phyloP scores from a whole-genome alignment of 2,888 invertebrate genomes.

The Noctua janthina region DNA sequence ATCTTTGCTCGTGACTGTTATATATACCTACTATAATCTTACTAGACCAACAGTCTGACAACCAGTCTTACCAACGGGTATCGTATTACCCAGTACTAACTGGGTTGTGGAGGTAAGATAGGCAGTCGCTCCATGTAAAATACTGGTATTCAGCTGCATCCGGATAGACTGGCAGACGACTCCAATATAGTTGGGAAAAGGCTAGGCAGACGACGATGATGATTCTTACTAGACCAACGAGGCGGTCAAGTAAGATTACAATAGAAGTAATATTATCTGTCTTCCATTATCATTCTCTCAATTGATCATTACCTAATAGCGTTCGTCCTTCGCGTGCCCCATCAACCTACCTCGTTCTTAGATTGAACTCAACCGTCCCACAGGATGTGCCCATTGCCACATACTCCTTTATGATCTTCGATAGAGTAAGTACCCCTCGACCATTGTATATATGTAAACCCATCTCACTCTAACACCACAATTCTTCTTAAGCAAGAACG shows the following conservation, averaged over 20 bases:
- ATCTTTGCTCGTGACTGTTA: too few species aligned
- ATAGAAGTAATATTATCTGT: neutral
- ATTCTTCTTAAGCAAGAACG: slow-evolving; percentile 10
- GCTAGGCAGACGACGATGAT: too few species aligned
- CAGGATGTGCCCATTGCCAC: slow-evolving; percentile 81
- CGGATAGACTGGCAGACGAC: too few species aligned
- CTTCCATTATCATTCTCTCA: neutral
- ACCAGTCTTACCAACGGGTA: too few species aligned
- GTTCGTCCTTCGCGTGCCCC: slow-evolving; percentile 27
- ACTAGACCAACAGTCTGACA: too few species aligned
- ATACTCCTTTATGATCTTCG: slow-evolving; percentile 73
- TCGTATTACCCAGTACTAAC: too few species aligned
- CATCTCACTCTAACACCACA: slow-evolving; percentile 42
- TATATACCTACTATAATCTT: too few species aligned
- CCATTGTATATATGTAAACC: slow-evolving; percentile 54
- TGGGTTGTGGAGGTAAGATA: too few species aligned
- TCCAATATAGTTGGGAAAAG: too few species aligned
- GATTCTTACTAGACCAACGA: too few species aligned
- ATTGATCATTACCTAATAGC: slow-evolving; percentile 1
- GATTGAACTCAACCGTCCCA: slow-evolving; percentile 62
- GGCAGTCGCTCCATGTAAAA: too few species aligned
- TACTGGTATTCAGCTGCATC: too few species aligned
- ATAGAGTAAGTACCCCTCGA: slow-evolving; percentile 64
- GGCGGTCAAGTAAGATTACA: neutral
- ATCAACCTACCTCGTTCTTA: slow-evolving; percentile 19